A percentile compares a stretch with the other conserved stretches of the same genome.
These are phyloP conservation scores for Saccostrea glomerata DNA, from an alignment of 1,140 invertebrate species.

Conservation along the genomic window DNA sequence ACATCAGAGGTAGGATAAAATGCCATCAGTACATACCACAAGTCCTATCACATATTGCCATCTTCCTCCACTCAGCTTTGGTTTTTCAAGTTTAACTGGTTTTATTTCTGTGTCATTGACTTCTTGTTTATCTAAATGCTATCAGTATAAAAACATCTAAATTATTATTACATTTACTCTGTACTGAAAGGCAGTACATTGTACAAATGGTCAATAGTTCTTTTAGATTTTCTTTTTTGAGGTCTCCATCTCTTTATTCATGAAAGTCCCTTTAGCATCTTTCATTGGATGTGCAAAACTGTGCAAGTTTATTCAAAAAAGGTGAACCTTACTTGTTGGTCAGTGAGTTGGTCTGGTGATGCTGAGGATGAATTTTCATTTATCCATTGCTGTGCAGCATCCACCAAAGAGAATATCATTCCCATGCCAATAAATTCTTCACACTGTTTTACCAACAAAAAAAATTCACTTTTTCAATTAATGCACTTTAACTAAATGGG, in stretches of 20 bases:
- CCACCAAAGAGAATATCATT: slow-evolving; percentile 61
- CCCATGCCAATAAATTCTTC: slow-evolving; percentile 61
- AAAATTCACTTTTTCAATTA: neutral
- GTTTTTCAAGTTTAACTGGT: slow-evolving; percentile 50
- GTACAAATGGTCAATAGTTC: too few relatives aligned
- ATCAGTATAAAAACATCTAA: neutral
- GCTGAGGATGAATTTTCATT: slow-evolving; percentile 49
- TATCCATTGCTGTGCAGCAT: slow-evolving; percentile 62
- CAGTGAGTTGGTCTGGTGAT: neutral
- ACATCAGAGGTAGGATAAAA: too few relatives aligned
- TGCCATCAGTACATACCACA: slow-evolving; percentile 49
- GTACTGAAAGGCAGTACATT: too few relatives aligned
- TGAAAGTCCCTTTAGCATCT: too few relatives aligned
- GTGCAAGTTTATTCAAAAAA: neutral
- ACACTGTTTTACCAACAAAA: slow-evolving; percentile 48
- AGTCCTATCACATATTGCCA: slow-evolving; percentile 66
- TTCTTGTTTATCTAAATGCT: slow-evolving; percentile 33
- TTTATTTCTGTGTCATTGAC: slow-evolving; percentile 34
- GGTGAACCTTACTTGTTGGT: neutral
- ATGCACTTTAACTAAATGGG: too few relatives aligned
- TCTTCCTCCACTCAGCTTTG: slow-evolving; percentile 60
- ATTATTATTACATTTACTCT: too few relatives aligned
- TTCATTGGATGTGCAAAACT: too few relatives aligned
- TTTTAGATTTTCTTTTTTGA: too few relatives aligned
- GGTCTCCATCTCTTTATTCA: too few relatives aligned